Percentiles rank a stretch among this genome's conserved stretches.
Evolutionary conservation across 2,888 invertebrate genomes (phyloP).

Genomic region (Harpagoxenus sublaevis): DNA sequence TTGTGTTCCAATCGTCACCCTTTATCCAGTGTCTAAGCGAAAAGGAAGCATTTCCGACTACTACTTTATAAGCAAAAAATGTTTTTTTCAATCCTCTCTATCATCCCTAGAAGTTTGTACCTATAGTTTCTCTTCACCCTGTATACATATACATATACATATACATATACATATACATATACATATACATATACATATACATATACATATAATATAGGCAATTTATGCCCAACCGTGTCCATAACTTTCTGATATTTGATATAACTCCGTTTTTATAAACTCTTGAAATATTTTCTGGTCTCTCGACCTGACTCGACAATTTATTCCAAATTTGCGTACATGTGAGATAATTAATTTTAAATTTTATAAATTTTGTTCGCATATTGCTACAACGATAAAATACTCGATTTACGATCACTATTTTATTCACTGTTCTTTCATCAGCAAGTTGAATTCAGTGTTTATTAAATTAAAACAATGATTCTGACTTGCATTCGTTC

Average conservation of each 20-base stretch:
- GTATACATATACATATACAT: too few species aligned
- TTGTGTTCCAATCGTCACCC: too few species aligned
- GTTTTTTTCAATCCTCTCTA: too few species aligned
- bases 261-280: not conserved
- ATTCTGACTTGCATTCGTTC: not conserved
- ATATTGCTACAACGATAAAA: not conserved
- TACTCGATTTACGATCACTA: not conserved
- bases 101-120: too few species aligned
- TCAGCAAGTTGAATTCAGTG: constrained; percentile 3
- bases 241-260: not conserved
- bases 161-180: too few species aligned
- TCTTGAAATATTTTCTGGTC: not conserved
- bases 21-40: too few species aligned
- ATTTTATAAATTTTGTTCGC: not conserved
- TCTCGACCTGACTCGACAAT: not conserved
- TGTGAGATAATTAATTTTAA: not conserved
- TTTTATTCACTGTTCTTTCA: constrained; percentile 5
- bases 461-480: not conserved
- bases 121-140: too few species aligned
- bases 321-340: not conserved
- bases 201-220: not conserved
- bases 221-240: constrained; percentile 53
- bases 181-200: too few species aligned
- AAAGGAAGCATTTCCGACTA: too few species aligned
- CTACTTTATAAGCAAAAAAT: too few species aligned